Base-by-base conservation (phyloP, 2,888 invertebrate genomes). In the Eucera pruinosa region DNA sequence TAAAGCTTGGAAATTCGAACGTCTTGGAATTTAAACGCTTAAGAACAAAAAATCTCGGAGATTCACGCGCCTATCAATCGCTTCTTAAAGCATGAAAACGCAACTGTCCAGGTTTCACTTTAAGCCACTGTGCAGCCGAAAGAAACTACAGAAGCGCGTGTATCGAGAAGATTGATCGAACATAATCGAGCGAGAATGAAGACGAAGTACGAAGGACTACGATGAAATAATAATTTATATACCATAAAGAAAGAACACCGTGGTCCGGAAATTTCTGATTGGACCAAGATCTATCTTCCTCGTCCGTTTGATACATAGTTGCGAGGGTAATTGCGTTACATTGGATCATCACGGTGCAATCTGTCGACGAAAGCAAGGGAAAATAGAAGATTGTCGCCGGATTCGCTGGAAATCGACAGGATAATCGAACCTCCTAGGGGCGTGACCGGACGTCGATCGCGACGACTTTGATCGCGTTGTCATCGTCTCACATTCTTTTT, bases 381-480 rank as follows among this genome's bases (percentile, higher is more conserved):
- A 54, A 61, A 55, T 54, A 15, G 72, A 55, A 48, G 72, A 50
- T 48, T 20, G 3, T 3, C n/a, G 4, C 11, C 15, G 7, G 23
- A 45, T 61, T 25, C 15, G 54, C 52, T 52, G 47, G 13, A 72
- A 72, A 72, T 58, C 47, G 27, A 20, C 13, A 20, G 45, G 30
- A 27, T 33, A 41, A 66, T 66, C 39, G 47, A 55, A 36, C 39
- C 15, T 15, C 33, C 20, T 33, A 64, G 11, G 27, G 69, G 68
- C 76, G 78, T 76, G 69, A 69, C 78, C 76, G 77, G 68, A 75
- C 64, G 60, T 64, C 54, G 25, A 47, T 48, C 39, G 23, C 36
- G 57, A 66, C 30, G 52, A 47, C 60, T n/a, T 48, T 18, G 52
- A 36, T 52, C 50, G 50, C 55, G 23, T 55, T 30, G 69, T n/a